Base-by-base conservation (phyloP, 1,140 invertebrate species). In the Drosophila burlai region DNA sequence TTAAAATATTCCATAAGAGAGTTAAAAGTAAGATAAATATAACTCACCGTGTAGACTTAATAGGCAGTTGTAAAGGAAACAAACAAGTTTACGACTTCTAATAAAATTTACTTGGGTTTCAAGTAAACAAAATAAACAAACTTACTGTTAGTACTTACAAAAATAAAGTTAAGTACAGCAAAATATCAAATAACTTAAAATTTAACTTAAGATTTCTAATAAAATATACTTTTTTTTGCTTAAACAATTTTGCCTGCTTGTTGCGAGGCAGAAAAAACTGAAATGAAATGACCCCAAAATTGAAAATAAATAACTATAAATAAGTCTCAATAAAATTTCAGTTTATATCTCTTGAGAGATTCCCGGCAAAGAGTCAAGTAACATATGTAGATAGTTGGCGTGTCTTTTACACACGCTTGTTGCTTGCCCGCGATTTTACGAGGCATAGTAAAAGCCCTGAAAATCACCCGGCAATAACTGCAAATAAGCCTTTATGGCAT, bases 401-500 rank as follows among this genome's bases (percentile, higher is more conserved):
- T 43, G 38, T 67, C 40, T 38, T 67, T 4, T 55, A 24, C 52
- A 50, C 36, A 2, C 13, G 64, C 26, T 69, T 58, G 43, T 58
- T 40, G 49, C 50, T 69, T 31, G 7, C 11, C 31, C 29, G 0
- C 8, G 31, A 31, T 31, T 73, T 73, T 73, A 72, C 69, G 45
- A 73, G 45, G 24, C 2, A 29, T 38, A 73, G 65, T 58, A 69
- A 73, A 68, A 60, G 6, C 13, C 31, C 34, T 34, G 16, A 68
- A 74, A 26, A 62, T 73, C 11, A 59, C 15, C 21, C 29, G 15
- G 52, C 52, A 40, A 65, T 69, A 69, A 69, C 61, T 40, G 34
- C 61, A 72, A 72, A 72, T 59, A 73, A 42, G 43, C 29, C 24
- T 38, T 60, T 50, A 50, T 50, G 18, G 24, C 58, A 64, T 62